Evolutionary conservation across 2,888 invertebrate species (phyloP), one percentile per base, ranked within the genome.

Genomic region (Acrobasis repandana): DNA sequence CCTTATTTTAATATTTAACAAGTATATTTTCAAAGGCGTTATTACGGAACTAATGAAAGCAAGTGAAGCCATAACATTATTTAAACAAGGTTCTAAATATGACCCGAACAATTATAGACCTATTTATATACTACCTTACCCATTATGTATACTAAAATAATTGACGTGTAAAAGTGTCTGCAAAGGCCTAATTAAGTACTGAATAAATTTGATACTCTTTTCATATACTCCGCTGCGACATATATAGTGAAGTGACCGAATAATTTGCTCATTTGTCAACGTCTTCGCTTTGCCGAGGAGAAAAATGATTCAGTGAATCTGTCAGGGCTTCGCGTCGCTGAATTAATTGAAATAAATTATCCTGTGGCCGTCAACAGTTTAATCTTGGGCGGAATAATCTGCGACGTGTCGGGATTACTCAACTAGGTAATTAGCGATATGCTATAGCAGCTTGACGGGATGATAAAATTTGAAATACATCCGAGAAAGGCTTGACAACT

Each of bases 271-370:
- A 80, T 90, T 89, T 86, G 84, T 90, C 89, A 89, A 88, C 81
- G 88, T 90, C 89, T 86, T 79, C 80, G 76, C 80, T 82, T 76
- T 78, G 78, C 81, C 73, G 74, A 74, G 77, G 82, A 88, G 88
- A 89, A 88, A 89, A 90, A 90, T 88, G 88, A 90, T 88, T 86
- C 88, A 86, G 77, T 85, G 85, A 86, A 86, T 87, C 89, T 85
- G 88, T 85, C 86, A 75, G 71, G 77, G 81, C 78, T 81, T 82
- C 84, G 79, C 83, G 83, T 85, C 82, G 78, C 81, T 80, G 83
- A 85, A 87, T 87, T 89, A 89, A 89, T 90, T 89, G 89, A 88
- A 86, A 89, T 86, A 86, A 88, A 90, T 90, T 86, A 86, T 83
- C 74, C 70, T 69, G 74, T 77, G 68, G 73, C 71, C 80, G 79